phyloP scores from a whole-genome alignment of 2,888 invertebrate genomes.

The Torymus aiolomorphi region DNA sequence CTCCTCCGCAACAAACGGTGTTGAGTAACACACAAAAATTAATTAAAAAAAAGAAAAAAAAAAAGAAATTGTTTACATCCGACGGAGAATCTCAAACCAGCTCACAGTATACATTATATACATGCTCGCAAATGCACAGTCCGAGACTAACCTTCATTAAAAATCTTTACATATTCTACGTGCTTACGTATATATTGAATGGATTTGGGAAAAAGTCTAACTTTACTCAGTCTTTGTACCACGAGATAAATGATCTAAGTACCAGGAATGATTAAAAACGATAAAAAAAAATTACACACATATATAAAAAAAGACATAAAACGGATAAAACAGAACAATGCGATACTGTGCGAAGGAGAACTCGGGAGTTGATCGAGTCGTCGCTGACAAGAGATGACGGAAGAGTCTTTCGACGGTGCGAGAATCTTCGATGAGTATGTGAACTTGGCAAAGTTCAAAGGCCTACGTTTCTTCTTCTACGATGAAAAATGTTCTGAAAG shows the following conservation, averaged over 20 bases:
- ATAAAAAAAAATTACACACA: not conserved
- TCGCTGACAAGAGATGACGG: constrained; percentile 43
- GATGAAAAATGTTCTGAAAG: constrained; percentile 35
- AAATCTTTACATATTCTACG: constrained; percentile 29
- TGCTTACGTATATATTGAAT: constrained; percentile 49
- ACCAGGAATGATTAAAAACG: constrained; percentile 49
- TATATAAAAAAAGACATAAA: constrained; percentile 20
- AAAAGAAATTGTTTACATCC: not conserved
- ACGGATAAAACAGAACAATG: constrained; percentile 2
- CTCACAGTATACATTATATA: not conserved
- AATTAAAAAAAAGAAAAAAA: constrained; percentile 27
- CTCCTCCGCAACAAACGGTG: constrained; percentile 42
- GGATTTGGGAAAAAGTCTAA: constrained; percentile 44
- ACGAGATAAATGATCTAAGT: constrained; percentile 53
- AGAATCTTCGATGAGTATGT: constrained; percentile 52
- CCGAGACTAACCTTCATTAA: constrained; percentile 12
- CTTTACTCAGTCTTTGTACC: constrained; percentile 54
- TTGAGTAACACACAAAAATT: constrained; percentile 8
- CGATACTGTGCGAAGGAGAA: constrained; percentile 52
- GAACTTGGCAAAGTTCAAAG: constrained; percentile 56
- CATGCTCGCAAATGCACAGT: not conserved
- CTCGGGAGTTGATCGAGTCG: constrained; percentile 34
- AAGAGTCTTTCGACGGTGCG: constrained; percentile 42
- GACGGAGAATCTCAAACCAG: constrained; percentile 14
- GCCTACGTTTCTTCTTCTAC: constrained; percentile 46